phyloP scores from a whole-genome alignment of 2,797 vertebrate species.

The Crenichthys baileyi region DNA sequence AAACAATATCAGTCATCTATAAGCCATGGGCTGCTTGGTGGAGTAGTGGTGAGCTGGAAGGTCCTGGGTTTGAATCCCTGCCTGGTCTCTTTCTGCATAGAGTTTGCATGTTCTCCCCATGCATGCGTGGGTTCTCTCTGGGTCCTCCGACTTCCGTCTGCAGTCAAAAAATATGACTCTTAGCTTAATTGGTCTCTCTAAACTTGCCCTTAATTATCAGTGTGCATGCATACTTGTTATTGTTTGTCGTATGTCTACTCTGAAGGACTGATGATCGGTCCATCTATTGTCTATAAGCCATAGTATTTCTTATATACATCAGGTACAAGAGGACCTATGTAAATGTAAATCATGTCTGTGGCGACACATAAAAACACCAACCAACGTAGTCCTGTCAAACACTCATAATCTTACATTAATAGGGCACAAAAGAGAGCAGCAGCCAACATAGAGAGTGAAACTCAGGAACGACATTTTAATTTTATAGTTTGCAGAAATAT shows the following conservation, averaged over 20 bases:
- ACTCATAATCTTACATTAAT: no score
- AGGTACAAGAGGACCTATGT: no score
- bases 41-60: not conserved
- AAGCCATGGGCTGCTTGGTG: not conserved
- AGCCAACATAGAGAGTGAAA: no score
- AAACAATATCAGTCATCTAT: slow-evolving; percentile 1
- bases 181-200: not conserved
- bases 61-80: not conserved
- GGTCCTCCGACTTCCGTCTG: not conserved
- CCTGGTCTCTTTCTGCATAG: not conserved
- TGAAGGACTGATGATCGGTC: no score
- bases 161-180: not conserved
- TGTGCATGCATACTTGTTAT: not conserved
- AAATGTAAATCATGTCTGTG: no score
- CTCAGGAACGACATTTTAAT: no score
- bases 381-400: no score
- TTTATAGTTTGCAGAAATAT: no score
- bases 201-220: not conserved
- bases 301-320: no score
- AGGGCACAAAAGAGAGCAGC: no score
- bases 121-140: not conserved
- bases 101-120: not conserved
- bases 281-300: no score
- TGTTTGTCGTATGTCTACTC: not conserved
- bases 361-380: no score